Conservation (phyloP, 2,888 invertebrate genomes). For the Gasteruption jaculator region DNA sequence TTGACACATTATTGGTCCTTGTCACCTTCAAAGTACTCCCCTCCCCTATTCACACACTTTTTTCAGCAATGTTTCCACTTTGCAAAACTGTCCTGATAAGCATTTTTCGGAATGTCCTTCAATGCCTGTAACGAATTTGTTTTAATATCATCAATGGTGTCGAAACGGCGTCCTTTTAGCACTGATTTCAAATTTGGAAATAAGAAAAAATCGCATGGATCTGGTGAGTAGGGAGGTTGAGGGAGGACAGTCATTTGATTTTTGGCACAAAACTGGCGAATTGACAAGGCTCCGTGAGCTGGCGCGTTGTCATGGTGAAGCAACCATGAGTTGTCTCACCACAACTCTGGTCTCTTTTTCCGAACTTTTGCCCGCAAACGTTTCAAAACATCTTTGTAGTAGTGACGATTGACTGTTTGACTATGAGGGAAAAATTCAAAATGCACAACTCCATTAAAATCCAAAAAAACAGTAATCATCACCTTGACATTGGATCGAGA, state of each 20-base stretch:
- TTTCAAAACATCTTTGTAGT: conserved; percentile 8
- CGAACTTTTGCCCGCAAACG: conserved; percentile 8
- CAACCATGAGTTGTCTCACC: conserved; percentile 5
- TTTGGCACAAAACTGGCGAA: conserved; percentile 21
- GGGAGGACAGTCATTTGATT: conserved; percentile 18
- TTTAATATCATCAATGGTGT: not conserved
- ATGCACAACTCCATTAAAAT: conserved; percentile 22
- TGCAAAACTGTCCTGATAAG: conserved; percentile 1
- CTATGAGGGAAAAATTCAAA: conserved; percentile 20
- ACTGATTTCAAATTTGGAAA: conserved; percentile 16
- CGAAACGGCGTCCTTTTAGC: conserved; percentile 3
- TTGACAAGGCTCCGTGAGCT: conserved; percentile 9
- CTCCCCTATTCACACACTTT: not conserved
- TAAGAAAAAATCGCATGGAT: conserved; percentile 24
- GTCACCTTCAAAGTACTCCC: not conserved
- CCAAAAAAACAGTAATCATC: conserved; percentile 20
- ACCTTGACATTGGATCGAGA: conserved; percentile 18
- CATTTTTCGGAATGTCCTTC: not conserved
- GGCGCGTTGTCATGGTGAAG: conserved; percentile 7
- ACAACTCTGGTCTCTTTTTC: conserved; percentile 10
- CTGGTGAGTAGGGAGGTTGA: conserved; percentile 22
- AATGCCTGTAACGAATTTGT: not conserved
- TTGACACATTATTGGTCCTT: too few species aligned
- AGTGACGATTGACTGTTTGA: conserved; percentile 20
- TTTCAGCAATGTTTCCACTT: not conserved